These are phyloP conservation scores for Sebastes fasciatus DNA, from an alignment of 2,113 vertebrate species.

Conservation along the genomic window DNA sequence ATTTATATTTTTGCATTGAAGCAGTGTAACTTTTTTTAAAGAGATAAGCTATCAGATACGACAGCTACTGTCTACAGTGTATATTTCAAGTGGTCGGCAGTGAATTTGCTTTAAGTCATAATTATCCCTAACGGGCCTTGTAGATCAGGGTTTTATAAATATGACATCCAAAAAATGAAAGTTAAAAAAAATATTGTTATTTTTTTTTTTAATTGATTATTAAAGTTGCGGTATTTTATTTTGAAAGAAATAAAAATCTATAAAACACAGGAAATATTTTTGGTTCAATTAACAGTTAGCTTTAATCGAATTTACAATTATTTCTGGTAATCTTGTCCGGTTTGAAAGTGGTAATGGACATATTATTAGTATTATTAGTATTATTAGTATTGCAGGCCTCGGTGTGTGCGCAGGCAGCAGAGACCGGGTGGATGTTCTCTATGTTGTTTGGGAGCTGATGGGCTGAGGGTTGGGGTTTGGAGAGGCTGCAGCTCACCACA, in stretches of 20 bases:
- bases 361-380: neutral
- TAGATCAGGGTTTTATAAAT: neutral
- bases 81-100: neutral
- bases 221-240: neutral
- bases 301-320: neutral
- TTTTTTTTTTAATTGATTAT: neutral
- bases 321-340: too few relatives aligned
- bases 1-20: neutral
- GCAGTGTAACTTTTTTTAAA: too few relatives aligned
- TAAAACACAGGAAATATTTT: neutral
- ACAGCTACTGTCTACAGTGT: neutral
- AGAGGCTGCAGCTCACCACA: conserved; percentile 51
- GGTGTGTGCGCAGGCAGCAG: neutral
- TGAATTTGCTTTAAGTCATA: neutral
- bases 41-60: neutral
- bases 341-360: neutral
- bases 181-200: neutral
- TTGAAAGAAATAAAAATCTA: neutral
- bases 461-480: conserved; percentile 32
- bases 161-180: neutral
- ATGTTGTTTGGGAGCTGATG: conserved; percentile 1
- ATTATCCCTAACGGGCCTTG: neutral
- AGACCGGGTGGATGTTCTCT: neutral
- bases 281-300: neutral
- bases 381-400: neutral